phyloP scores from a whole-genome alignment of 2,113 vertebrate species.

The Tyrannus savana region DNA sequence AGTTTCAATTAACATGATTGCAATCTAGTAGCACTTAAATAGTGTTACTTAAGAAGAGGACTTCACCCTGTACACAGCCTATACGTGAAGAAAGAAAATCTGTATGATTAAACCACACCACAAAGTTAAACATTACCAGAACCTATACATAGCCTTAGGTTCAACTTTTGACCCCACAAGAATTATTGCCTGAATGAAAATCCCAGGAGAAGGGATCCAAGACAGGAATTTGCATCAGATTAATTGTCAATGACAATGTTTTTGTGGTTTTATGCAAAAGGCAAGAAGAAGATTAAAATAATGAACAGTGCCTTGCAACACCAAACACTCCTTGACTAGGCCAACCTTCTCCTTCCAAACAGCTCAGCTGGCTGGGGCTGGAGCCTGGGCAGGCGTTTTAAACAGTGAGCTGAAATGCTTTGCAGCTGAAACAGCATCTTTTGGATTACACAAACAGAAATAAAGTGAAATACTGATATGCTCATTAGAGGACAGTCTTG shows the following conservation, averaged over 20 bases:
- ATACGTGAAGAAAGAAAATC: constrained; percentile 25
- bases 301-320: background rate
- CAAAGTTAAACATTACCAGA: constrained; percentile 50
- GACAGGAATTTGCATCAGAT: constrained; percentile 37
- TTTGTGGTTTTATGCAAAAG: constrained; percentile 38
- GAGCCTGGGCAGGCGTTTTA: background rate
- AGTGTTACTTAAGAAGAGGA: constrained; percentile 6
- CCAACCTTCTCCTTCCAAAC: background rate
- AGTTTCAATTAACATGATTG: constrained; percentile 55
- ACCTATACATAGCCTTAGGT: constrained; percentile 30
- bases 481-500: background rate
- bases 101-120: constrained; percentile 28
- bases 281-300: constrained; percentile 1
- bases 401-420: background rate
- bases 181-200: constrained; percentile 15
- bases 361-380: background rate
- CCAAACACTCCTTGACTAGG: background rate
- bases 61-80: background rate
- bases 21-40: constrained; percentile 22
- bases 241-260: constrained; percentile 17
- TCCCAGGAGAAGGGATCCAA: background rate
- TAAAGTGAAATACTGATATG: background rate
- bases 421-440: background rate
- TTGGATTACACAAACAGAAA: background rate
- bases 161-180: constrained; percentile 37